Evolutionary conservation across 2,797 vertebrate genomes (phyloP).

Genomic region (Sebastes miniatus): DNA sequence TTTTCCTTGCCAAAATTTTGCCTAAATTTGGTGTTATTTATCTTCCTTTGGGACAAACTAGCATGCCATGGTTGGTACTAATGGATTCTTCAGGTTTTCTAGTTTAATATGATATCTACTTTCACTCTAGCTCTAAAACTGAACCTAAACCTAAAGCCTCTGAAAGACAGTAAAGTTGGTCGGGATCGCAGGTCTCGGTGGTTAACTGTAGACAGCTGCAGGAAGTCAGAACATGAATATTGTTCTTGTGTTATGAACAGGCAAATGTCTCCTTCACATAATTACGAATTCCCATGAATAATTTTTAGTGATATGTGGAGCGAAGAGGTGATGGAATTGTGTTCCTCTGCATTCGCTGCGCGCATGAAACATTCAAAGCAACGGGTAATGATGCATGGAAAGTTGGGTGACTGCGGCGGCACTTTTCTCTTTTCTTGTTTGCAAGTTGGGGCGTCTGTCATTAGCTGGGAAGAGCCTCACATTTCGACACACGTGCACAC

Average conservation of each 20-base stretch:
- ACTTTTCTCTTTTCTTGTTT: conserved; percentile 15
- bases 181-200: no score
- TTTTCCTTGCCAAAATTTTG: no score
- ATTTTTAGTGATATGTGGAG: conserved; percentile 36
- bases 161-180: no score
- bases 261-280: conserved; percentile 43
- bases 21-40: no score
- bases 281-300: conserved; percentile 54
- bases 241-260: conserved; percentile 43
- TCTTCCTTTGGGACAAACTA: no score
- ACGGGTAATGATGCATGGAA: conserved; percentile 46
- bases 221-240: conserved; percentile 43
- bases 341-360: conserved; percentile 8
- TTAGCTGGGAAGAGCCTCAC: conserved; percentile 17
- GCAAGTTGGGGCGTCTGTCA: background rate
- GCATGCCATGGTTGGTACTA: no score
- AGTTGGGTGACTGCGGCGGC: background rate
- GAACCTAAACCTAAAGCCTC: no score
- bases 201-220: background rate
- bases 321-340: conserved; percentile 48
- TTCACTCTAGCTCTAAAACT: no score
- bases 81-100: no score
- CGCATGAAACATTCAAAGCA: conserved; percentile 19
- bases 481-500: background rate
- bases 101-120: no score